Percentiles rank a stretch among this genome's conserved stretches.
Evolutionary conservation across 1,140 invertebrate species (phyloP).

Genomic region (Sycophaga agraensis): DNA sequence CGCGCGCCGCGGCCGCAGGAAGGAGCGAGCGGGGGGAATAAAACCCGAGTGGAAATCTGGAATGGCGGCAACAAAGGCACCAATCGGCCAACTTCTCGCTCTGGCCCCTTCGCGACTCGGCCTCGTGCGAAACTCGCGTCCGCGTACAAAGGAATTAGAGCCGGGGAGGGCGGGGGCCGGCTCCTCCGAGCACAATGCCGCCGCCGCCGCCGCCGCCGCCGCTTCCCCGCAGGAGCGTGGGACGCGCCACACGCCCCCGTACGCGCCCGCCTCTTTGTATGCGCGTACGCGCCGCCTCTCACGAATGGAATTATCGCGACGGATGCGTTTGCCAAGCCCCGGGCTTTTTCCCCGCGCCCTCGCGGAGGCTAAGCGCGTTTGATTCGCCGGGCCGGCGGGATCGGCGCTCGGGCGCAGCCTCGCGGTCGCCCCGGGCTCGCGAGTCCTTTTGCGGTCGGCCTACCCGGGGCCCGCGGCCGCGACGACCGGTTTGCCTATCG

Average conservation of each 20-base stretch:
- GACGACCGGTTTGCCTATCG: no score
- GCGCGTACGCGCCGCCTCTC: no score
- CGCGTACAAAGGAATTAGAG: conserved; percentile 29
- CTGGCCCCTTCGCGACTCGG: background rate
- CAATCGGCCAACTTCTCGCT: conserved; percentile 1
- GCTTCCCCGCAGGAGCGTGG: conserved; percentile 13
- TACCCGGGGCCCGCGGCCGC: no score
- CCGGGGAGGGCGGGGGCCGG: background rate
- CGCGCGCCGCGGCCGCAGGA: background rate
- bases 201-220: background rate
- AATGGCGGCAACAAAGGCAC: conserved; percentile 17
- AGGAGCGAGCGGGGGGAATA: background rate
- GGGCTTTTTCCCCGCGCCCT: no score
- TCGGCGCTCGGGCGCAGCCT: background rate
- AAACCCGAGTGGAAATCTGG: conserved; percentile 24
- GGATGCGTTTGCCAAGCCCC: no score
- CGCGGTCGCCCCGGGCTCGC: background rate
- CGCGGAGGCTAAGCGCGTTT: no score
- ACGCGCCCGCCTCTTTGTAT: conserved; percentile 5
- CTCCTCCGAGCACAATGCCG: conserved; percentile 14
- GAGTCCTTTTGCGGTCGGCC: background rate
- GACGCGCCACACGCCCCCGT: background rate
- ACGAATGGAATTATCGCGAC: no score
- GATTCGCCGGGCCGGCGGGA: no score
- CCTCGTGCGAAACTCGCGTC: conserved; percentile 29